phyloP scores from a whole-genome alignment of 1,140 invertebrate species.

The Uloborus diversus region DNA sequence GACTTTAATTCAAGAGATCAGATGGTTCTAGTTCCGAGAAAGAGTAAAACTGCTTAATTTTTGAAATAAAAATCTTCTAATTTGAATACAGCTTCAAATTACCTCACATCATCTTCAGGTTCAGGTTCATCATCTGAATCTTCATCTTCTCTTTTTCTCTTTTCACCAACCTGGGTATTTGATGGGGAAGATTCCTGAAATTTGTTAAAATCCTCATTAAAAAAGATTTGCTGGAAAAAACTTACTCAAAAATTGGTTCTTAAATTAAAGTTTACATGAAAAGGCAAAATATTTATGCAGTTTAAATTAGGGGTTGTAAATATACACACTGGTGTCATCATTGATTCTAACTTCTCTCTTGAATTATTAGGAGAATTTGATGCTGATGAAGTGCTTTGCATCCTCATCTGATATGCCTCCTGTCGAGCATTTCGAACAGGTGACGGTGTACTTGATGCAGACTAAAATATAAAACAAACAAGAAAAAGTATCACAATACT shows the following conservation, averaged over 20 bases:
- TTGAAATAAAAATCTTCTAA: too few relatives aligned
- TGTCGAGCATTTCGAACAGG: slow-evolving; percentile 63
- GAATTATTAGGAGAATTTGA: neutral
- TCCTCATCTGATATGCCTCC: slow-evolving; percentile 65
- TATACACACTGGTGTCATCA: slow-evolving; percentile 54
- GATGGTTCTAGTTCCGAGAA: too few relatives aligned
- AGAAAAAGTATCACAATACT: neutral
- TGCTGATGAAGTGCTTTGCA: slow-evolving; percentile 58
- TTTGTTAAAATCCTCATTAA: too few relatives aligned
- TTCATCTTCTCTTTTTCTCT: slow-evolving; percentile 66
- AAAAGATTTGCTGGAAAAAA: too few relatives aligned
- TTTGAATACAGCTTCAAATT: too few relatives aligned
- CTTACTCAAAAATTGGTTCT: too few relatives aligned
- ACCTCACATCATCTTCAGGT: slow-evolving; percentile 86
- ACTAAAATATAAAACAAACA: slow-evolving; percentile 54
- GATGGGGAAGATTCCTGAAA: too few relatives aligned
- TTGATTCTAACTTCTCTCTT: slow-evolving; percentile 38
- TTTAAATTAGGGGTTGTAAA: too few relatives aligned
- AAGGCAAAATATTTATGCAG: too few relatives aligned
- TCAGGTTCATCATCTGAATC: slow-evolving; percentile 76
- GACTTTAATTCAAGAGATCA: too few relatives aligned
- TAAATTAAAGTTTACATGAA: too few relatives aligned
- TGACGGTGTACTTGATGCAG: slow-evolving; percentile 49
- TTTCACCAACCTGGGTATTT: slow-evolving; percentile 62
- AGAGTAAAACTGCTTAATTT: too few relatives aligned